These are phyloP conservation scores for Caenorhabditis imperialis DNA, from an alignment of 2,888 invertebrate species.

Conservation along the genomic window DNA sequence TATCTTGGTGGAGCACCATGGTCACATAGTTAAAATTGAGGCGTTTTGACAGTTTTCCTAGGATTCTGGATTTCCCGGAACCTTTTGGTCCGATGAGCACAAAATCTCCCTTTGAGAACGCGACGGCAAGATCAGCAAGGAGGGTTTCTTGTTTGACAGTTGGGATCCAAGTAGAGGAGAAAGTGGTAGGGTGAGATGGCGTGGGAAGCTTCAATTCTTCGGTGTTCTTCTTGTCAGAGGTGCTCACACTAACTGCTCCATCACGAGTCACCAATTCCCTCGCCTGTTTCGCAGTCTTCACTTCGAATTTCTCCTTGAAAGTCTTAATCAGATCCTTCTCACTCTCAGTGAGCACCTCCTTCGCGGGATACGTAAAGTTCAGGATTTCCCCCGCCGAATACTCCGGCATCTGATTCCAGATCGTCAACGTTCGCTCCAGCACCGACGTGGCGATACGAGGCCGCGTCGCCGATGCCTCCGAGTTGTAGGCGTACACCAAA, in stretches of 20 bases:
- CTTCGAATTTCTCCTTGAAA: slow-evolving; percentile 66
- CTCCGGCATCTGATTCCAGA: slow-evolving; percentile 83
- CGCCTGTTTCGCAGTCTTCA: slow-evolving; percentile 26
- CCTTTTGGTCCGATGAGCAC: slow-evolving; percentile 88
- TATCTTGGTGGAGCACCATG: slow-evolving; percentile 93
- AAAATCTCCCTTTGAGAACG: slow-evolving; percentile 87
- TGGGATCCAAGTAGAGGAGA: slow-evolving; percentile 81
- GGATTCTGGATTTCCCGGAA: slow-evolving; percentile 90
- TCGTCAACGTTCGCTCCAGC: slow-evolving; percentile 53
- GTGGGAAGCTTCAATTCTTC: slow-evolving; percentile 10
- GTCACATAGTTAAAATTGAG: slow-evolving; percentile 87
- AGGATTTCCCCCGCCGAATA: slow-evolving; percentile 84
- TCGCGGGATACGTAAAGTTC: slow-evolving; percentile 88
- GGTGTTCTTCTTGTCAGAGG: background rate
- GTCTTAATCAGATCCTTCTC: slow-evolving; percentile 84
- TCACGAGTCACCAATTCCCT: slow-evolving; percentile 8
- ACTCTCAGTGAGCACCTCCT: slow-evolving; percentile 86
- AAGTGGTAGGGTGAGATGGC: slow-evolving; percentile 22
- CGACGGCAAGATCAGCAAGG: slow-evolving; percentile 86
- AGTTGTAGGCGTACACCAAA: slow-evolving; percentile 85
- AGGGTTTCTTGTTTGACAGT: slow-evolving; percentile 87
- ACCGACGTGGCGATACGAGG: slow-evolving; percentile 46
- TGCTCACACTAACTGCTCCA: background rate
- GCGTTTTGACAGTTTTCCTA: slow-evolving; percentile 86
- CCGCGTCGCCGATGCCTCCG: slow-evolving; percentile 74